Base-by-base conservation (phyloP, 2,888 invertebrate species). In the Megastigmus dorsalis region DNA sequence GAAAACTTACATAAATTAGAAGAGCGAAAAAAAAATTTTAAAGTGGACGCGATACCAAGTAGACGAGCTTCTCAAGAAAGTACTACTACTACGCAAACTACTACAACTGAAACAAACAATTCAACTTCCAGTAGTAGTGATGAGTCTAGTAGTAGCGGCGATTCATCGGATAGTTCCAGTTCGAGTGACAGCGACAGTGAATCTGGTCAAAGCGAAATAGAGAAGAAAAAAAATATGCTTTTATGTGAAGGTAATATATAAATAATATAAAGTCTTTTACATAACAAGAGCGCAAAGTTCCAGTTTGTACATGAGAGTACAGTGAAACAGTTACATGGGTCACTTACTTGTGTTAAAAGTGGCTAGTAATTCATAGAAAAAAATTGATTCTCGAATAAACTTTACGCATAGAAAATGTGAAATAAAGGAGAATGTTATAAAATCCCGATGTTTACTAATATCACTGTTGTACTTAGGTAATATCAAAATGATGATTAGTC, bases 121-220 rank as follows among this genome's bases (percentile, higher is more conserved):
- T 88, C 88, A 4, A 87, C 88, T 76, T 88, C 88, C 1, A 87
- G 85, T 48, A 87, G 87, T 60, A 88, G 88, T 52, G 89, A 89
- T 67, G 88, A 89, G 57, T 89, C 89, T 0, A 91, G 91, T 36
- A 92, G 91, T 79, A 91, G 91, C 7, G 90, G 90, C 78, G 90
- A 90, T 30, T 90, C 91, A 15, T 90, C 91, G 1, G 90, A 90
- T 50, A 88, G 85, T 71, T 88, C 74, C 0, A 88, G 88, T 72
- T 89, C 89, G 3, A 91, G 90, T 74, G 90, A 90, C 57, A 91
- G 91, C 0, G 91, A 91, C 73, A 92, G 91, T 79, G 91, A 91
- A 76, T 89, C 89, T 3, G 90, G 84, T 9, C 91, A 91, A 73
- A 92, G 91, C 78, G 91, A 91, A 23, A 86, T 59, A 1, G 87